Evolutionary conservation across 1,140 invertebrate species (phyloP), one percentile per base, ranked within the genome.

Genomic region (Oppia nitens): DNA sequence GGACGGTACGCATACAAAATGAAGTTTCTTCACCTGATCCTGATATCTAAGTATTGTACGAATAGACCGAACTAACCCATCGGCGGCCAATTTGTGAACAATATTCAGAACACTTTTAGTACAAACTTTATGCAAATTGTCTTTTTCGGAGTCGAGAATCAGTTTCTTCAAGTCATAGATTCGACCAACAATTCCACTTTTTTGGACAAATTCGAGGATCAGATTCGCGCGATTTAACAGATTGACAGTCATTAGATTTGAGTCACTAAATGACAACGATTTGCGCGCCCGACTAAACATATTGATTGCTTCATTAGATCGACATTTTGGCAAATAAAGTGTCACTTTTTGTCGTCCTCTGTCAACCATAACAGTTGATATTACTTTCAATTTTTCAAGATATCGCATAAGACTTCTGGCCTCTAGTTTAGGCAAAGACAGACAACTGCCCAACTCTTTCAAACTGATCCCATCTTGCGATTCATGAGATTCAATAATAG

Each of bases 41-140:
- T 73, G 70, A 24, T 67, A 69, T 55, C 69, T 75, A 27, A 82
- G 64, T 1, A 72, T 72, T n/a, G 80, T 66, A 66, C 76, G 76
- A 2, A 79, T 75, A 29, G 74, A 73, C 67, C 79, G 81, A 1
- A 83, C 68, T 40, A 78, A 72, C 3, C 79, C 78, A 23, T 78
- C 78, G 49, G 71, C 69, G 0, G 72, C 68, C 28, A 83, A 68
- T 64, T 74, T 76, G 48, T 75, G 67, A 12, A 83, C 63, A 9
- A 84, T 65, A 53, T 79, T 70, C 2, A 75, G 59, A 4, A 83
- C 66, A 2, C 80, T 78, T 66, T 78, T 81, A 54, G 76, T 77
- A 64, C 82, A 80, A 23, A 83, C 77, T 61, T 71, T 76, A 2
- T 63, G 32, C 72, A 71, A 68, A 50, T 73, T 73, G 0, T 78